Percentiles rank a stretch among this genome's conserved stretches.
Evolutionary conservation across 1,140 invertebrate genomes (phyloP).

Genomic region (Schlechtendalia chinensis): DNA sequence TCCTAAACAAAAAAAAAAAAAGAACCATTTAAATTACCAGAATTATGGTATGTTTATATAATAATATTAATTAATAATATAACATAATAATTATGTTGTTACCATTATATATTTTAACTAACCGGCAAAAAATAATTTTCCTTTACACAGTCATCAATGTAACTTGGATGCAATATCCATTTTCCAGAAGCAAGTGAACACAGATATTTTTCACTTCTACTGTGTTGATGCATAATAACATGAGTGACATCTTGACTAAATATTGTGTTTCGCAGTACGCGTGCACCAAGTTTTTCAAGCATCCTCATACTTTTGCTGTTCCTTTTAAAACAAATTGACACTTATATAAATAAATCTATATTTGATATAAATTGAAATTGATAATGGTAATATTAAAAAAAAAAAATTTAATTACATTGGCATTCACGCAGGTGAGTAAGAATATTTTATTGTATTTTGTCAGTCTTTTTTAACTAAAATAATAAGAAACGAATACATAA

Average conservation of each 20-base stretch:
- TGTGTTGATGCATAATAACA: slow-evolving; percentile 69
- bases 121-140: slow-evolving; percentile 69
- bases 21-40: slow-evolving; percentile 48
- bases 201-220: slow-evolving; percentile 82
- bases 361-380: too few species aligned
- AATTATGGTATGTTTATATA: too few species aligned
- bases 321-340: slow-evolving; percentile 5
- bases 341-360: too few species aligned
- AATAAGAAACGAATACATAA: neutral
- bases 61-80: too few species aligned
- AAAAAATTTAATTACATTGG: slow-evolving; percentile 19
- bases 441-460: slow-evolving; percentile 29
- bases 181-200: slow-evolving; percentile 80
- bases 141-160: slow-evolving; percentile 67
- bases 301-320: slow-evolving; percentile 36
- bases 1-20: slow-evolving; percentile 66
- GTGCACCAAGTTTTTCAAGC: slow-evolving; percentile 44
- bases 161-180: slow-evolving; percentile 79
- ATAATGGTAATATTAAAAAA: neutral
- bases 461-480: slow-evolving; percentile 28
- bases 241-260: slow-evolving; percentile 64
- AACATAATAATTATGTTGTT: too few species aligned
- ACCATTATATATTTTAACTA: slow-evolving; percentile 54
- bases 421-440: slow-evolving; percentile 24
- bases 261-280: neutral